These are phyloP conservation scores for Trachops cirrhosus DNA, from an alignment of 2,797 vertebrate genomes.

Conservation along the genomic window DNA sequence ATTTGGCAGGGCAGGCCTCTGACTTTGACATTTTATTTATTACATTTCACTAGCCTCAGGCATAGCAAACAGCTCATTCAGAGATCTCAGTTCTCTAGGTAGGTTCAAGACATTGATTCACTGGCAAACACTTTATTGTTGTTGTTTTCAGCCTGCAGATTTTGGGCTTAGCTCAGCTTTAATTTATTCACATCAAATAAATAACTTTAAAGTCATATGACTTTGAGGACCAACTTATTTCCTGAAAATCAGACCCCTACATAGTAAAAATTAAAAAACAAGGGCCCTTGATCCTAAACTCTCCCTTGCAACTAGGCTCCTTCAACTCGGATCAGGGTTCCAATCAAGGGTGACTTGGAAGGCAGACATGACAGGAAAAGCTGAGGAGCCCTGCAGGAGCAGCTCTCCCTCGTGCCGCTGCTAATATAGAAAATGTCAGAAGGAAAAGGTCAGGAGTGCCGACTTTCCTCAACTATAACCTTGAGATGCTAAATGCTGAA, in stretches of 20 bases:
- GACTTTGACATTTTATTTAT: background rate
- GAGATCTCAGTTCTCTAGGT: background rate
- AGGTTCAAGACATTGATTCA: background rate
- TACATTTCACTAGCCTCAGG: background rate
- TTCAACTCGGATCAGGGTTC: background rate
- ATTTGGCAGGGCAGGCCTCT: background rate
- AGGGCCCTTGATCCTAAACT: background rate
- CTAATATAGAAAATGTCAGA: background rate
- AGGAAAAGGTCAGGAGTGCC: background rate
- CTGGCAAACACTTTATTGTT: background rate
- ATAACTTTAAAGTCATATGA: background rate
- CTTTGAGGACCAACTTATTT: background rate
- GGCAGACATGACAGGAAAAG: background rate
- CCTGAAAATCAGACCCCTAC: background rate
- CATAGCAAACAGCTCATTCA: background rate
- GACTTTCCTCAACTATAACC: background rate
- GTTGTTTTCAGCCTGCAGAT: background rate
- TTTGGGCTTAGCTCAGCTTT: background rate
- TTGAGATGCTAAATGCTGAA: background rate
- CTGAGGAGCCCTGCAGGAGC: background rate
- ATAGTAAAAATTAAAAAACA: background rate
- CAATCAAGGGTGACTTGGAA: background rate
- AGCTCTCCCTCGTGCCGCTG: fast-evolving
- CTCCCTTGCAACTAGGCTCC: background rate
- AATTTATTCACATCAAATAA: background rate